Evolutionary conservation across 1,140 invertebrate species (phyloP), one percentile per base, ranked within the genome.

Genomic region (Drosophila kepulauana): DNA sequence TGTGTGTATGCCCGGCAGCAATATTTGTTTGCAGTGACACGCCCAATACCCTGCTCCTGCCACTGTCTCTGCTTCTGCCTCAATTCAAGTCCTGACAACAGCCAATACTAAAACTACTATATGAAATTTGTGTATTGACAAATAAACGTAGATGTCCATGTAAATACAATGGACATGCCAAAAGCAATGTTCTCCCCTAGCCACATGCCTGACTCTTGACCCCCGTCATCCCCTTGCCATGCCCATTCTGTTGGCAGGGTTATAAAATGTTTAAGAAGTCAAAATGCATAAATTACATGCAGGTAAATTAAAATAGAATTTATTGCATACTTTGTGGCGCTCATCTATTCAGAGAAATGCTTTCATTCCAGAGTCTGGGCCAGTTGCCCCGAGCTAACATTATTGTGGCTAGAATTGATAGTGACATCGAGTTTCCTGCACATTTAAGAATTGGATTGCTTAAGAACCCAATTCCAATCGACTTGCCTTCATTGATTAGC

Each of bases 101-200:
- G 59, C 74, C 74, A 82, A 89, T 74, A 80, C 73, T 33, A 80
- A 85, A 84, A 75, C 67, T 85, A 88, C 75, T 88, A 81, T 88
- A 88, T 89, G 85, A 89, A 89, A 89, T 89, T 89, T 89, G 85
- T 82, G 75, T 89, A 89, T 89, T 89, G 85, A 90, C 85, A 89
- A 89, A 89, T 89, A 89, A 89, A 89, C 86, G 81, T 81, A 81
- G 81, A 51, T 85, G 71, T 77, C 57, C 85, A 88, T 87, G 84
- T 87, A 84, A 87, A 87, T 87, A 80, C 80, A 89, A 89, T 89
- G 78, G 80, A 87, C 84, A 87, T 87, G 84, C 84, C 84, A 87
- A 72, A 88, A 80, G 80, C 84, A 77, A 89, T 84, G 84, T 77
- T 79, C 16, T 43, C 45, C n/a, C 35, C 61, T 8, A 38, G 7